A percentile compares a stretch with the other conserved stretches of the same genome.
Conservation (phyloP, 2,113 vertebrate species). For the Cynocephalus volans region DNA sequence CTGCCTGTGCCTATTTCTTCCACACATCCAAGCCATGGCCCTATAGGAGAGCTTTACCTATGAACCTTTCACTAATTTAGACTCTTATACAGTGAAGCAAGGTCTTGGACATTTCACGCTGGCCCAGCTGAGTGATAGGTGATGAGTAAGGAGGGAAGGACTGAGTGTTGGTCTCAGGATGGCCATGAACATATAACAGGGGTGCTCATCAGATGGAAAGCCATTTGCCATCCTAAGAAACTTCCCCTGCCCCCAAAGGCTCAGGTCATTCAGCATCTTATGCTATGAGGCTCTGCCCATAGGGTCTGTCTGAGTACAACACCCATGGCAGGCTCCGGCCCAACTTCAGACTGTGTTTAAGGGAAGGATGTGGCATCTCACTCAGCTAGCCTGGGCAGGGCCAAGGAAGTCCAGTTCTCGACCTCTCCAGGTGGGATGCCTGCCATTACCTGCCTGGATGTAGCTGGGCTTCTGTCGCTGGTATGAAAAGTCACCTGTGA, state of each 20-base stretch:
- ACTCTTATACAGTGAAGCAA: neutral
- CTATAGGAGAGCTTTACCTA: neutral
- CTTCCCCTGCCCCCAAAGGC: neutral
- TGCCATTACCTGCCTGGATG: neutral
- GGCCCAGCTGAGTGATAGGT: neutral
- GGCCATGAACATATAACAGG: neutral
- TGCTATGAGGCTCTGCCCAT: neutral
- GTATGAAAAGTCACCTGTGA: neutral
- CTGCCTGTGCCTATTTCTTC: neutral
- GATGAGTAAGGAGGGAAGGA: conserved; percentile 7
- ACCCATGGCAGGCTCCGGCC: neutral
- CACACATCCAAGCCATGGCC: neutral
- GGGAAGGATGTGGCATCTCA: neutral
- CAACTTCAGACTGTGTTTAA: neutral
- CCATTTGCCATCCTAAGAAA: neutral
- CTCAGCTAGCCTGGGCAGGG: neutral
- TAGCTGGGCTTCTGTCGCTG: neutral
- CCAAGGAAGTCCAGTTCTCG: neutral
- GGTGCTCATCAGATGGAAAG: neutral
- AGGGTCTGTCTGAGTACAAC: neutral
- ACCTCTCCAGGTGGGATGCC: neutral
- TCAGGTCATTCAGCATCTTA: neutral
- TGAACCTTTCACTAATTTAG: neutral
- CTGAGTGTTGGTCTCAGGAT: neutral
- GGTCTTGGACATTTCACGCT: neutral